A percentile compares a stretch with the other conserved stretches of the same genome.
Evolutionary conservation across 1,140 invertebrate genomes (phyloP).

Genomic region (Lordiphosa mommai): DNA sequence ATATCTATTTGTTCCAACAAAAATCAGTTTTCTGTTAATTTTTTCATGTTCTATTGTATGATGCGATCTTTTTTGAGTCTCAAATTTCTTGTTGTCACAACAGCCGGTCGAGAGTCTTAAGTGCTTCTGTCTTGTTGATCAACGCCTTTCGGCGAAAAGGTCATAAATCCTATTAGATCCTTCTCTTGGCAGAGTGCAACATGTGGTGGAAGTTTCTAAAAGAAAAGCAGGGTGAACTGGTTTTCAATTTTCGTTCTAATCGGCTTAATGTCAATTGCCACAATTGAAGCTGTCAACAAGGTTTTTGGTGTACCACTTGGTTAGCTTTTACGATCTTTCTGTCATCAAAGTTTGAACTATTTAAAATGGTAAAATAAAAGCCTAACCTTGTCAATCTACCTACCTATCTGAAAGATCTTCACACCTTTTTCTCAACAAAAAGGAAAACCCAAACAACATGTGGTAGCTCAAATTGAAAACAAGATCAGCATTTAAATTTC

Average conservation of each 20-base stretch:
- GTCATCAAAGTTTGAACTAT: background rate
- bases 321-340: background rate
- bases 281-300: constrained; percentile 9
- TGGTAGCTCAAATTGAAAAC: constrained; percentile 11
- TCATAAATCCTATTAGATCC: constrained; percentile 11
- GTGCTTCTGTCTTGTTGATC: constrained; percentile 9
- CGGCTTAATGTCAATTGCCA: constrained; percentile 5
- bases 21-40: constrained; percentile 3
- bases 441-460: too few species aligned
- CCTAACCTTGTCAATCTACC: background rate
- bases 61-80: background rate
- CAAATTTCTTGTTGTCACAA: constrained; percentile 5
- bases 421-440: constrained; percentile 2
- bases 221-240: background rate
- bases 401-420: constrained; percentile 3
- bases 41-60: background rate
- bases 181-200: constrained; percentile 3
- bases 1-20: background rate
- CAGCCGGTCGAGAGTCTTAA: constrained; percentile 1
- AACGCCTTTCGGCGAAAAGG: constrained; percentile 2
- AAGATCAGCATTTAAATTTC: constrained; percentile 4
- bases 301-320: background rate
- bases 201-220: background rate
- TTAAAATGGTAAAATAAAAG: background rate
- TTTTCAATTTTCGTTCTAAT: constrained; percentile 6